Conservation (phyloP, 2,888 invertebrate genomes). For the Lycophotia porphyrea region DNA sequence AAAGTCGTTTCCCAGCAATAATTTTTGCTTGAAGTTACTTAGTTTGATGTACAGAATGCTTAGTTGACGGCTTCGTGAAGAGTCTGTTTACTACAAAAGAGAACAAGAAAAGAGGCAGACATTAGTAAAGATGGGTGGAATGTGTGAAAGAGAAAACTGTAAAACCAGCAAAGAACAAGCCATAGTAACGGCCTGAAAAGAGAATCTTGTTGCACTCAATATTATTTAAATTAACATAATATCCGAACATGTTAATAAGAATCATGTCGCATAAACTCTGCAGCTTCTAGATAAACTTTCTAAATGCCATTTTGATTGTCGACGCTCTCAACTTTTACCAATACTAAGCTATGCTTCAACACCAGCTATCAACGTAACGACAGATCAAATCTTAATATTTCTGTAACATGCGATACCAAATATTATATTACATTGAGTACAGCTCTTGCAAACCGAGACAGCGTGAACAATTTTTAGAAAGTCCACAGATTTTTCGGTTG, state of each 20-base stretch:
- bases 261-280: slow-evolving; percentile 8
- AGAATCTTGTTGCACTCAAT: not conserved
- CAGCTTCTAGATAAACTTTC: slow-evolving; percentile 34
- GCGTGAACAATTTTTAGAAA: slow-evolving; percentile 72
- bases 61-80: too few relatives aligned
- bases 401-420: slow-evolving; percentile 52
- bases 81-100: not conserved
- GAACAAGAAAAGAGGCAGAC: not conserved
- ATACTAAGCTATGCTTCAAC: slow-evolving; percentile 24
- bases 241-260: too few relatives aligned
- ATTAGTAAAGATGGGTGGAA: not conserved
- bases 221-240: not conserved
- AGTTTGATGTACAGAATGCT: too few relatives aligned
- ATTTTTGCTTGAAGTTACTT: too few relatives aligned
- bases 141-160: not conserved
- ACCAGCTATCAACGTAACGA: slow-evolving; percentile 8
- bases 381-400: slow-evolving; percentile 38
- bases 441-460: slow-evolving; percentile 57
- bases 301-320: slow-evolving; percentile 4
- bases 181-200: not conserved
- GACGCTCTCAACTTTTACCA: slow-evolving; percentile 32
- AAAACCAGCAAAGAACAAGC: not conserved
- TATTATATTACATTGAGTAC: slow-evolving; percentile 60
- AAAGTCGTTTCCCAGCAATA: too few relatives aligned
- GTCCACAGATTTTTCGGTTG: slow-evolving; percentile 63